These are phyloP conservation scores for Glaucidium brasilianum DNA, from an alignment of 2,113 vertebrate genomes.

Conservation along the genomic window DNA sequence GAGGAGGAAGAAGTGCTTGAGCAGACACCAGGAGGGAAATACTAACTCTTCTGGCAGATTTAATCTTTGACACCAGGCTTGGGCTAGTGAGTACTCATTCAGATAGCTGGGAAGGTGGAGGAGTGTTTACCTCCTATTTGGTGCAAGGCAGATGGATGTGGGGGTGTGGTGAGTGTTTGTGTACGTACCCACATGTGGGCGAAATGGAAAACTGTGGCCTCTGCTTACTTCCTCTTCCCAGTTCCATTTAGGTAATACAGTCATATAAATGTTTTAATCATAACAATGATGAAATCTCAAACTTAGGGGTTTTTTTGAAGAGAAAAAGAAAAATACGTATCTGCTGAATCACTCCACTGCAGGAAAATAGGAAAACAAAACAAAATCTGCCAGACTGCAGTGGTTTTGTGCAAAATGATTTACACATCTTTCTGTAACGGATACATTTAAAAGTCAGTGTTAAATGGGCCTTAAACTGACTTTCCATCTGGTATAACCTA, in stretches of 20 bases:
- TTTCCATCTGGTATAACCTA: not conserved
- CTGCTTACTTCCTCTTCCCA: constrained; percentile 2
- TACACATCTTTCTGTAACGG: not conserved
- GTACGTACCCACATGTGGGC: not conserved
- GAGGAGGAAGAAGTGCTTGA: not conserved
- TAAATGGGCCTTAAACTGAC: not conserved
- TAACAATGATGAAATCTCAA: not conserved
- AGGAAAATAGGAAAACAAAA: not conserved
- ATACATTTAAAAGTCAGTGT: not conserved
- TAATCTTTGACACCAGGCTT: not conserved
- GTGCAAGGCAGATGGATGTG: not conserved
- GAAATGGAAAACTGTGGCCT: constrained; percentile 16
- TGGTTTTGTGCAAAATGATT: not conserved
- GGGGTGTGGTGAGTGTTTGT: not conserved
- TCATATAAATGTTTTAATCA: not conserved
- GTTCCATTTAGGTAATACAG: not conserved
- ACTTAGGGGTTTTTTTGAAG: not conserved
- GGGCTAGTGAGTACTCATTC: not conserved
- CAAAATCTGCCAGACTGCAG: not conserved
- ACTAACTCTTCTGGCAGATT: not conserved
- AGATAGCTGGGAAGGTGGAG: not conserved
- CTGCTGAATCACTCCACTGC: not conserved
- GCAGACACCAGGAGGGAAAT: not conserved
- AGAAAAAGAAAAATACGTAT: not conserved
- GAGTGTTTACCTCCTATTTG: not conserved